Evolutionary conservation across 2,113 vertebrate genomes (phyloP).

Genomic region (Platichthys flesus): DNA sequence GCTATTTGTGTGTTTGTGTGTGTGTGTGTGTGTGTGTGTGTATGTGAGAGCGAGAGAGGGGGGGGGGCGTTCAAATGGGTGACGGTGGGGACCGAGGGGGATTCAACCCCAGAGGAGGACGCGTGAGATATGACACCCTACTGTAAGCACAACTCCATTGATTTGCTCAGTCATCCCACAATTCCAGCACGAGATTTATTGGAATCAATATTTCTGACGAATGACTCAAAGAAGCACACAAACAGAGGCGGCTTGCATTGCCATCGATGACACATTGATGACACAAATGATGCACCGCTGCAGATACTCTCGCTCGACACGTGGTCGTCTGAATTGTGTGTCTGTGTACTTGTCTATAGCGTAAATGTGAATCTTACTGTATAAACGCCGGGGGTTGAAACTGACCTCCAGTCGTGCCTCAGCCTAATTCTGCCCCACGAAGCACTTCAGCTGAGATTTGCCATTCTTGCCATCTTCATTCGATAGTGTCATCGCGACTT

Average conservation of each 20-base stretch:
- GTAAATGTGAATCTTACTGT: background rate
- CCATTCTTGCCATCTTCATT: background rate
- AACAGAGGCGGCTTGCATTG: slow-evolving; percentile 50
- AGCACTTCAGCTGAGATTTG: background rate
- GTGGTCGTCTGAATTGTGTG: background rate
- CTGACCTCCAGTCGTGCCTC: no score
- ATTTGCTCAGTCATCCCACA: slow-evolving; percentile 65
- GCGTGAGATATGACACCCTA: slow-evolving; percentile 72
- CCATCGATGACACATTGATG: slow-evolving; percentile 23
- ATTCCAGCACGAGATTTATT: slow-evolving; percentile 66
- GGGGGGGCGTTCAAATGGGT: slow-evolving; percentile 59
- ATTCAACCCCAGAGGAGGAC: slow-evolving; percentile 50
- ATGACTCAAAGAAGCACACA: slow-evolving; percentile 62
- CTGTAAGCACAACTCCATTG: slow-evolving; percentile 80
- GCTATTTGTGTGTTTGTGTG: slow-evolving; percentile 45
- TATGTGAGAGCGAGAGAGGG: slow-evolving; percentile 19
- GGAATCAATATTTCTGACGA: slow-evolving; percentile 73
- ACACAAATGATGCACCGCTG: slow-evolving; percentile 45
- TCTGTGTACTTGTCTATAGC: slow-evolving; percentile 6
- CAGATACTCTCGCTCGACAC: slow-evolving; percentile 2
- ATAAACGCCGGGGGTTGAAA: slow-evolving; percentile 9
- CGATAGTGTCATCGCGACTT: background rate
- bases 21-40: slow-evolving; percentile 9
- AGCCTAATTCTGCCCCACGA: no score
- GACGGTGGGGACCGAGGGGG: slow-evolving; percentile 11